Evolutionary conservation across 2,113 vertebrate genomes (phyloP), one percentile per base, ranked within the genome.

Genomic region (Saccopteryx bilineata): DNA sequence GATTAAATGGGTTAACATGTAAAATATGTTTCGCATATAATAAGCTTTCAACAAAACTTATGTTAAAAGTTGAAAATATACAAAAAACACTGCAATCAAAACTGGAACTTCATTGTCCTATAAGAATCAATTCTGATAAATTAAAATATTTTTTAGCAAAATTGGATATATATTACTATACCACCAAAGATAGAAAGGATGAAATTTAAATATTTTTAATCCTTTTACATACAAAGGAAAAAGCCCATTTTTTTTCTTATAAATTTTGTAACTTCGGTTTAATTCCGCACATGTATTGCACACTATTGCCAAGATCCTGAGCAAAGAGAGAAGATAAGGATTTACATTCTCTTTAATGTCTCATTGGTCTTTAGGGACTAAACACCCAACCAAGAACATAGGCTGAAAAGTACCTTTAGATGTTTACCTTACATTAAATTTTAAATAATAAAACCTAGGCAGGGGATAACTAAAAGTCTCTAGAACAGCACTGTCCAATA

Each of bases 1-100:
- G 19, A 81, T 89, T 91, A 84, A 60, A 13, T 91, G 56, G 52
- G 21, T 94, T 74, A 83, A 79, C 79, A 80, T 93, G 87, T 66
- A 9, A 66, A 72, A 68, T 87, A 76, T 60, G 50, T 91, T 93
- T 85, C 23, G 7, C 14, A 28, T 61, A 78, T 65, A 84, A 61
- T 65, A 76, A 91, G 17, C 12, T 93, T 76, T 89, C 24, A 56
- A 46, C 91, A 71, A 81, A 71, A 58, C 17, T 82, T 96, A 89
- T 74, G 88, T 94, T 28, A 85, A 82, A 95, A 71, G 31, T 63
- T 46, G 21, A 54, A 90, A 71, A 9, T 5, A 68, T 91, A 54
- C 1, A 84, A 92, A 75, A 65, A n/a, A 21, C 19, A 60, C 1
- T 71, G 12, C 13, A 87, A 12, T 78, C 69, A 84, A 87, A 88